Conservation (phyloP, 2,888 invertebrate species). For the Apamea anceps region DNA sequence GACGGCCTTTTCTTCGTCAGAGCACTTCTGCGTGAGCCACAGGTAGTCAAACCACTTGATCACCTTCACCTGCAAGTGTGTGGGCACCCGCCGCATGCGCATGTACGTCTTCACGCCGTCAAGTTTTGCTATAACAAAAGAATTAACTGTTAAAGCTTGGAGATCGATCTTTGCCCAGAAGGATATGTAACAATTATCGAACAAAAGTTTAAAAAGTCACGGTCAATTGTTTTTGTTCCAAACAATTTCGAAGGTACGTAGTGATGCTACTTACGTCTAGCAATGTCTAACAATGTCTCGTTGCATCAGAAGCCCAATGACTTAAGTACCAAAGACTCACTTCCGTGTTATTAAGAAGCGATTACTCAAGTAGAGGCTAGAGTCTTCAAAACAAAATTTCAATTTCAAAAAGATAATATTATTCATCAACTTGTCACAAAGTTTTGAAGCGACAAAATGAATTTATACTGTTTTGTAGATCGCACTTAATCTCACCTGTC, state of each 20-base stretch:
- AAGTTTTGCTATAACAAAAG: constrained; percentile 95
- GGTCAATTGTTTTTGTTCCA: not conserved
- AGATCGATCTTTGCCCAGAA: not conserved
- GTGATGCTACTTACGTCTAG: not conserved
- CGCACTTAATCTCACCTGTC: constrained; percentile 76
- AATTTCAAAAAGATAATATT: constrained; percentile 56
- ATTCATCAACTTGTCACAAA: constrained; percentile 54
- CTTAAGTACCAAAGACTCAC: constrained; percentile 24
- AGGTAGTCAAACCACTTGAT: constrained; percentile 99
- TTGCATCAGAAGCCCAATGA: constrained; percentile 20
- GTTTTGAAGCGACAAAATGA: constrained; percentile 61
- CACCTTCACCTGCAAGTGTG: constrained; percentile 98
- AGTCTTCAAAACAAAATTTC: constrained; percentile 48
- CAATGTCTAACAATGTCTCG: not conserved
- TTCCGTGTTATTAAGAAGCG: constrained; percentile 30
- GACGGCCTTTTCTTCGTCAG: constrained; percentile 98
- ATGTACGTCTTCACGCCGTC: constrained; percentile 99
- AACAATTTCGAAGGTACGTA: not conserved
- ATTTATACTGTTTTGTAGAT: constrained; percentile 72
- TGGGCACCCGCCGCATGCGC: constrained; percentile 98
- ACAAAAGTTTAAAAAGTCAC: not conserved
- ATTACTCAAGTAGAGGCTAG: constrained; percentile 36
- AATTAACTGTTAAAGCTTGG: not conserved
- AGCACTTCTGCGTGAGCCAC: constrained; percentile 99
- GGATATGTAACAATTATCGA: not conserved